Evolutionary conservation across 2,113 vertebrate genomes (phyloP), one percentile per base, ranked within the genome.

Genomic region (Pyxicephalus adspersus): DNA sequence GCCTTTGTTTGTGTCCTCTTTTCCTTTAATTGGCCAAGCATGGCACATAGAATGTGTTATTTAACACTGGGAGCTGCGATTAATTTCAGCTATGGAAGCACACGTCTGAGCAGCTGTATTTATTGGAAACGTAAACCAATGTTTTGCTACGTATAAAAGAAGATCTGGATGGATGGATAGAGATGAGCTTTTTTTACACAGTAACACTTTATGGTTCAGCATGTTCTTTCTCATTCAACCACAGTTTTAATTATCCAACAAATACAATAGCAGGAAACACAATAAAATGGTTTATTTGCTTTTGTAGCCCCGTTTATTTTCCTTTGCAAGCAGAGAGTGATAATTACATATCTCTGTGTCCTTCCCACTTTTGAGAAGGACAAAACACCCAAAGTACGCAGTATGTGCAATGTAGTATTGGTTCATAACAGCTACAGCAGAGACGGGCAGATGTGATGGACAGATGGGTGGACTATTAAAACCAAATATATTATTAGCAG

Each of bases 391-490:
- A 51, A 54, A 83, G 22, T 26, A 84, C 54, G 18, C 83, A 86
- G 67, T 83, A 86, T 84, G 38, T 81, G 58, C 85, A 88, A 85
- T 61, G 16, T 1, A 84, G 0, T 65, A 45, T 71, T 84, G 77
- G 64, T 87, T 88, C 85, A 80, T 85, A 82, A 85, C 79, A 88
- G 60, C 18, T 70, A 86, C 88, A 83, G 81, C 74, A 86, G 84
- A 64, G 58, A 84, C 23, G 73, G 85, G 51, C 86, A 89, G 85
- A 87, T 88, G 85, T 85, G 84, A 84, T 83, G 81, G 86, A 87
- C 88, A 91, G 86, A 89, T 84, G 83, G 84, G 77, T 81, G 51
- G 77, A 86, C 86, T 86, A 84, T 86, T 64, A 79, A 77, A 87
- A 84, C 78, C 85, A 88, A 89, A 45, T 83, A 54, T 77, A 3